phyloP scores from a whole-genome alignment of 2,113 vertebrate species.

The Perca fluviatilis region DNA sequence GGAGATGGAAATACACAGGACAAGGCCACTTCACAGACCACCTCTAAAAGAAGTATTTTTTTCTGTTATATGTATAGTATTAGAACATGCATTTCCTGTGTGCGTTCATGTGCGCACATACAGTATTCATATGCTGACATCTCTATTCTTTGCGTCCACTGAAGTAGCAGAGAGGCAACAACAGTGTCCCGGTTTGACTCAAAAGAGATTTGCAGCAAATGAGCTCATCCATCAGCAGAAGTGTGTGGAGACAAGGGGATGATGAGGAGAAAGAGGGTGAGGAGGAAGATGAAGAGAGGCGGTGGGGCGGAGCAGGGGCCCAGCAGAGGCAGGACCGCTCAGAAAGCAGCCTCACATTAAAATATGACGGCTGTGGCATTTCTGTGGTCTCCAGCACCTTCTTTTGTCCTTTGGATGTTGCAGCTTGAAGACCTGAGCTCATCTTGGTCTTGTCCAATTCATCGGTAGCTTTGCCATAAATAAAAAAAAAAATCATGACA shows the following conservation, averaged over 20 bases:
- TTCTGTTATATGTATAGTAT: neutral
- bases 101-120: neutral
- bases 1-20: conserved; percentile 1
- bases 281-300: conserved; percentile 53
- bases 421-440: conserved; percentile 18
- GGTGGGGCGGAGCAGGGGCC: conserved; percentile 1
- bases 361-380: conserved; percentile 53
- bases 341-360: conserved; percentile 28
- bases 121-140: conserved; percentile 23
- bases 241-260: conserved; percentile 50
- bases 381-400: conserved; percentile 27
- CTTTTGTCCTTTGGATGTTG: conserved; percentile 30
- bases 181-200: conserved; percentile 58
- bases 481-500: conserved; percentile 11
- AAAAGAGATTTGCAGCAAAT: conserved; percentile 72
- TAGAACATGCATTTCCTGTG: conserved; percentile 1
- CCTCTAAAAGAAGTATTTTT: neutral
- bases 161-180: conserved; percentile 52
- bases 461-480: neutral
- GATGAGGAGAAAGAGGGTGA: conserved; percentile 48
- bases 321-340: conserved; percentile 21
- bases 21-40: neutral
- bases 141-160: conserved; percentile 33
- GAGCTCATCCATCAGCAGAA: conserved; percentile 82
- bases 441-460: neutral